Base-by-base conservation (phyloP, 2,113 vertebrate genomes). In the Psammodynastes pulverulentus region DNA sequence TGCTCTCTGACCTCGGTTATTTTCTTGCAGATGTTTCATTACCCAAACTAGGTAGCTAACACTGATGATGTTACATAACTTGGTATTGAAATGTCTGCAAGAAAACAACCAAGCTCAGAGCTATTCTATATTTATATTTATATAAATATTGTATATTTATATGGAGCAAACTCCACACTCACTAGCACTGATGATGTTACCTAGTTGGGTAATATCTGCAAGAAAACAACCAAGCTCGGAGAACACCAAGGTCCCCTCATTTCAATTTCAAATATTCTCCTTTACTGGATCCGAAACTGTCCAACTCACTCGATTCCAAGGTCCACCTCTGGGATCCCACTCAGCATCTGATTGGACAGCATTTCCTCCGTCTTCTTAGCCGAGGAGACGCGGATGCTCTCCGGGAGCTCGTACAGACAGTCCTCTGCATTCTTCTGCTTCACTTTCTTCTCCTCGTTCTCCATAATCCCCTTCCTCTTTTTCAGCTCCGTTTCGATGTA, bases 271-370 rank as follows among this genome's bases (percentile, higher is more conserved):
- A 67, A 67, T n/a, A 17, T 67, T n/a, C 29, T 29, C 56, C 56
- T 67, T 34, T 67, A 67, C 15, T 67, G 72, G 15, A 9, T 79
- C 9, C 21, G 7, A 43, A 79, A 21, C 15, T 17, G 13, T 19
- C 2, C 9, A 0, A 98, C 99, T 0, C 96, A 99, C 99, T 99
- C 99, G 0, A 99, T 99, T 92, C 99, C 99, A 0, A 99, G 97
- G 94, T 99, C 99, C 90, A 99, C 99, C 94, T 99, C 99, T 0
- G 99, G 99, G 95, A 99, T 99, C 84, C 99, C 99, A 0, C 99
- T 99, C 91, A 99, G 97, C 99, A 99, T 99, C 97, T 99, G 99
- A 97, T 99, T 99, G 96, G 99, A 99, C 52, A 99, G 96, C 99
- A 99, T 99, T 96, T 99, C 99, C 94, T 99, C 99, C 0, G 99